Evolutionary conservation across 2,797 vertebrate species (phyloP), one percentile per base, ranked within the genome.

Genomic region (Rhynchonycteris naso): DNA sequence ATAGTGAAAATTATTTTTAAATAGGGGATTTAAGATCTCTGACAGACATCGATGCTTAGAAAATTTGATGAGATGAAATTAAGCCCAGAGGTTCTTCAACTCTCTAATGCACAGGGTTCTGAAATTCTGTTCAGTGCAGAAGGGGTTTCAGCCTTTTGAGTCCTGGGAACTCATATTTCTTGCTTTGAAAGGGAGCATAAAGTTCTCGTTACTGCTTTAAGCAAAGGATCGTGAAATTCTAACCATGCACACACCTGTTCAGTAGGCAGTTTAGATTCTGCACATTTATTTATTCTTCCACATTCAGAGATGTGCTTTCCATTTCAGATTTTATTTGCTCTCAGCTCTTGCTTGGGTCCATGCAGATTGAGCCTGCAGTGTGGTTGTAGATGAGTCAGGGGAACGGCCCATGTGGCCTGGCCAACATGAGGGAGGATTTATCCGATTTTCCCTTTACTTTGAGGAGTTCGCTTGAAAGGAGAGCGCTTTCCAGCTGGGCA

Each of bases 211-310:
- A 43, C 43, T 11, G 18, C 87, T 38, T 82, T 93, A 63, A 19
- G 91, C 72, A 95, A 83, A 96, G 63, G 71, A 71, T 86, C 43
- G 86, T 6, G 18, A 35, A 83, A 88, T 80, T 38, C 74, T 94
- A 38, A 92, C 90, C 38, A 78, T 79, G 84, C 0, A 0, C 47
- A 52, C 79, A 95, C 92, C 89, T 96, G 90, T 95, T 92, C 92
- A 69, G n/a, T 16, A 72, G 82, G 88, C 52, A 6, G 56, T 91
- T 76, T 68, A 84, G 54, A 14, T 52, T 92, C 63, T 78, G 74
- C 54, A 47, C 30, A 28, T 61, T 91, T 75, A 66, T 88, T 66
- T 89, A 35, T 76, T 75, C 26, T 71, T 86, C 68, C 72, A 35
- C 24, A 12, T 83, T 91, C 24, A 59, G 38, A 86, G 61, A 82